phyloP scores from a whole-genome alignment of 2,113 vertebrate species.

The Hystrix brachyura region DNA sequence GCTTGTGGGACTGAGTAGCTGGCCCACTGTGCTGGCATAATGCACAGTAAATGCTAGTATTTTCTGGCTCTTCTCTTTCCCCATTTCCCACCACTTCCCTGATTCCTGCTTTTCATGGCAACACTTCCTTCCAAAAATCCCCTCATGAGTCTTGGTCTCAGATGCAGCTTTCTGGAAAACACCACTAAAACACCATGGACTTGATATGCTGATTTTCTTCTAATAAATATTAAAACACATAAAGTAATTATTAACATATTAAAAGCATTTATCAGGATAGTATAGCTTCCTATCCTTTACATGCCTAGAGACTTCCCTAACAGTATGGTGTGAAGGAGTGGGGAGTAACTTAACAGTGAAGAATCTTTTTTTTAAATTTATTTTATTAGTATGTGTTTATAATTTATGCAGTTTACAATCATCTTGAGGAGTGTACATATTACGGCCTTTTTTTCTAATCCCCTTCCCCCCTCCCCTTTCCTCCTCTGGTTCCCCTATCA shows the following conservation, averaged over 20 bases:
- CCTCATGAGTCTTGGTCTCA: background rate
- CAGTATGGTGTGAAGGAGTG: background rate
- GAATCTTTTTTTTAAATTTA: background rate
- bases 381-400: too few species aligned
- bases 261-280: background rate
- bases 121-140: background rate
- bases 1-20: background rate
- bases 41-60: accelerated
- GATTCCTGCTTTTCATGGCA: background rate
- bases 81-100: too few species aligned
- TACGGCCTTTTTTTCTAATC: too few species aligned
- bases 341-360: background rate
- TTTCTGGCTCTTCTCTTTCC: background rate
- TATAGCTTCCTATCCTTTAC: background rate
- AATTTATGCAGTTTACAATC: too few species aligned
- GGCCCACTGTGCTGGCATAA: background rate
- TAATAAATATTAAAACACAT: background rate
- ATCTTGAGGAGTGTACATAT: too few species aligned
- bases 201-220: background rate
- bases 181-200: background rate
- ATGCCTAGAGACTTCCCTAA: background rate
- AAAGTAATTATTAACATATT: background rate
- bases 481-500: too few species aligned
- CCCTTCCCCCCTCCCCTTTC: too few species aligned
- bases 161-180: background rate